A percentile compares a stretch with the other conserved stretches of the same genome.
These are phyloP conservation scores for Drosophila saltans DNA, from an alignment of 1,140 invertebrate species.

Conservation along the genomic window DNA sequence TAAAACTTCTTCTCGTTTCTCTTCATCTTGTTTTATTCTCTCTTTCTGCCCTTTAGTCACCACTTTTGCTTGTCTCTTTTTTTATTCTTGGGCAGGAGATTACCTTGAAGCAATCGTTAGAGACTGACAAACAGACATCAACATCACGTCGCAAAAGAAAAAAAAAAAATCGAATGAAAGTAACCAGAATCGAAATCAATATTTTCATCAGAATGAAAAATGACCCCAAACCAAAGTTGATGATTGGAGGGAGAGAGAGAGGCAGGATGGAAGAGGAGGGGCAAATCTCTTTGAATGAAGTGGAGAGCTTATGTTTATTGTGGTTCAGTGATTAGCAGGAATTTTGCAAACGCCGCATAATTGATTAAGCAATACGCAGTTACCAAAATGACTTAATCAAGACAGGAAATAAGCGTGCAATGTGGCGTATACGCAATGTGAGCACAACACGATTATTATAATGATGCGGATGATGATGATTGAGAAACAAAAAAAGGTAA, in stretches of 20 bases:
- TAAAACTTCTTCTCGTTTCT: slow-evolving; percentile 11
- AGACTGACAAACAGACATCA: slow-evolving; percentile 80
- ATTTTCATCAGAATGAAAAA: slow-evolving; percentile 78
- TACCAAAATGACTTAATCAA: slow-evolving; percentile 68
- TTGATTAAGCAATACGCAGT: slow-evolving; percentile 55
- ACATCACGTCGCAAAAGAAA: slow-evolving; percentile 47
- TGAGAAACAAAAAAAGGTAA: slow-evolving; percentile 23
- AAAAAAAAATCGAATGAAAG: not conserved
- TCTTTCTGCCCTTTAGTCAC: not conserved
- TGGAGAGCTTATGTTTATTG: slow-evolving; percentile 45
- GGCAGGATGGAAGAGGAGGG: slow-evolving; percentile 32
- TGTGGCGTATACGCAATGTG: slow-evolving; percentile 68
- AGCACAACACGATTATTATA: slow-evolving; percentile 17
- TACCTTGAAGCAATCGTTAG: slow-evolving; percentile 70
- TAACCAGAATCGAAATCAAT: slow-evolving; percentile 62
- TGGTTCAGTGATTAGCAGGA: slow-evolving; percentile 64
- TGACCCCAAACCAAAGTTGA: slow-evolving; percentile 39
- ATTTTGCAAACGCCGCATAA: slow-evolving; percentile 72
- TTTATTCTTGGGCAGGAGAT: slow-evolving; percentile 31
- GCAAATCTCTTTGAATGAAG: slow-evolving; percentile 35
- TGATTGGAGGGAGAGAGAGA: slow-evolving; percentile 1
- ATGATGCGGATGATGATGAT: slow-evolving; percentile 27
- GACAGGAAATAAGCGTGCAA: slow-evolving; percentile 46
- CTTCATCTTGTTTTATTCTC: not conserved
- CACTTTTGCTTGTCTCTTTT: slow-evolving; percentile 7